Base-by-base conservation (phyloP, 2,797 vertebrate genomes). In the Telmatherina bonti region DNA sequence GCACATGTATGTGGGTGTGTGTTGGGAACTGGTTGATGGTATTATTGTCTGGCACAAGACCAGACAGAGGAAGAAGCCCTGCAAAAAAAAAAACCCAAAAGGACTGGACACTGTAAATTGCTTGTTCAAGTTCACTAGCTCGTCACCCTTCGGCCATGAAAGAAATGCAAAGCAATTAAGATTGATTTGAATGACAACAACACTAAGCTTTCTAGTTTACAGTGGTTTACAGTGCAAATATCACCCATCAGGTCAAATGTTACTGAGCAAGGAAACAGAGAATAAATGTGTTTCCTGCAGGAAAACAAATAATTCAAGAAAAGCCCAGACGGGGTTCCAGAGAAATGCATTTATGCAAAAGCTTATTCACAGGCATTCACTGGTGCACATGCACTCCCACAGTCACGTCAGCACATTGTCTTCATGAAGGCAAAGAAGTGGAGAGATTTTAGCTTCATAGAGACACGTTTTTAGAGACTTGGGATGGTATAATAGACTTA, bases 161-260 rank as follows among this genome's bases (percentile, higher is more conserved):
- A 85, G 64, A 65, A 67, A 66, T 77, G 81, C 76, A 84, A 88
- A 89, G 66, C 82, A 82, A 88, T 83, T 78, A 84, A 70, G 78
- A 81, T 86, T 78, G 67, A 90, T 89, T 78, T 87, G 68, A 89
- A 88, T 85, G 80, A 85, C 77, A 80, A 85, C 84, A 76, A 77
- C 68, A 43, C 66, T 83, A 83, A 80, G 65, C 51, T 78, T 85
- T 77, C 77, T 75, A 76, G 68, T 67, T n/a, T n/a, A n/a, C n/a
- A n/a, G n/a, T 64, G 74, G 72, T 65, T 67, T 78, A 60, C 33
- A 67, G 49, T 30, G 61, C 72, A 85, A 77, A 86, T 64, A 77
- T 62, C 41, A 45, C 30, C 41, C 43, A 24, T 78, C 72, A 65
- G 76, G 61, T 49, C 49, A 47, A 43, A 38, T 35, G 60, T 12